Base-by-base conservation (phyloP, 2,113 vertebrate species). In the Microcebus tavaratra region DNA sequence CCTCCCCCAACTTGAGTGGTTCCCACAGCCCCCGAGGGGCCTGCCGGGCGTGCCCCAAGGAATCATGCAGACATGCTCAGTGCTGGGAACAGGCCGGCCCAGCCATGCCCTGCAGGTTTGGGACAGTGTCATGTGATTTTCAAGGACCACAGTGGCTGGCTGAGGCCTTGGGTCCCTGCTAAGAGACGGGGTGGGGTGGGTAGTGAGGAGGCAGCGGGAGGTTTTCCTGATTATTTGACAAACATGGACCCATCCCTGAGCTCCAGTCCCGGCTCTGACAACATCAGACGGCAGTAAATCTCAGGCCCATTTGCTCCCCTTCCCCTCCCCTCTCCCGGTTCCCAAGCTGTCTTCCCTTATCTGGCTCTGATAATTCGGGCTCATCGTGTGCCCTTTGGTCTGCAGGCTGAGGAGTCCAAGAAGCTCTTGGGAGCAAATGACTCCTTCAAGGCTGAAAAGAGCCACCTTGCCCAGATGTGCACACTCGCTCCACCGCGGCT, bases 381-480 rank as follows among this genome's bases (percentile, higher is more conserved):
- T 29, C 25, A 78, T 72, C 21, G 42, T 10, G 5, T 6, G 11
- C 57, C 42, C 6, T 1, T 45, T 45, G 15, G 45, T 68, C 39
- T 25, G 17, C 42, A 85, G 68, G 31, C 55, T 21, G 20, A 34
- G 53, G 25, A 75, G 42, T 85, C 63, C 55, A 55, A 34, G 67
- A 65, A 55, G n/a, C 34, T 65, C 83, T 72, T 34, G 68, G 63
- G 57, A 34, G 8, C 15, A 21, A 78, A 45, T 73, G 50, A 76
- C 36, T 91, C 79, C 55, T 25, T 17, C 6, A 14, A 39, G 10
- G 39, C 61, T 9, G 18, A 34, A 81, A 75, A 70, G 45, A 72
- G 17, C 29, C 9, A 0, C 42, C 0, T 8, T 2, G 63, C 61
- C 23, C 39, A 67, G 61, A 50, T 6, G 31, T 0, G 23, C 13